Percentiles rank a stretch among this genome's conserved stretches.
phyloP scores from a whole-genome alignment of 2,113 vertebrate genomes.

The Anas platyrhynchos region DNA sequence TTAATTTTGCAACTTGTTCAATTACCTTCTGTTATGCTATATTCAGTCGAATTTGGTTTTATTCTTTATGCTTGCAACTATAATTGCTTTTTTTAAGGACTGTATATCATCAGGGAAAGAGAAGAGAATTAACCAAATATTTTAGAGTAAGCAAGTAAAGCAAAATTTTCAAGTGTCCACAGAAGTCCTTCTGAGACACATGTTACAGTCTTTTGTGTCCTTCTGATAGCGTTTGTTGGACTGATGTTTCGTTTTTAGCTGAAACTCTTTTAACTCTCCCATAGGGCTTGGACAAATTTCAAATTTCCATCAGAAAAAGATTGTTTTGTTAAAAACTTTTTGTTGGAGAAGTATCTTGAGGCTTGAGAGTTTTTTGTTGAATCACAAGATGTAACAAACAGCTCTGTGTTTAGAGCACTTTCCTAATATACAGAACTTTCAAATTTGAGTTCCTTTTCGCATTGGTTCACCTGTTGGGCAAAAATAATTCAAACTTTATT shows the following conservation, averaged over 20 bases:
- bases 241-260: background rate
- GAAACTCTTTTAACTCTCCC: background rate
- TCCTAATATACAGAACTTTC: background rate
- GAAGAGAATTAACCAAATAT: background rate
- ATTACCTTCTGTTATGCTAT: background rate
- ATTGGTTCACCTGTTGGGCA: background rate
- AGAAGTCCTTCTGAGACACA: background rate
- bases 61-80: background rate
- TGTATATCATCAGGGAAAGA: background rate
- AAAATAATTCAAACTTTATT: background rate
- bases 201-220: background rate
- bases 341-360: background rate
- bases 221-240: background rate
- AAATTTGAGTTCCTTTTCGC: background rate
- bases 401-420: accelerated
- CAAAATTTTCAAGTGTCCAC: background rate
- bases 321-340: background rate
- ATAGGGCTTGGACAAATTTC: background rate
- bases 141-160: background rate
- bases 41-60: background rate
- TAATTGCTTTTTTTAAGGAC: background rate
- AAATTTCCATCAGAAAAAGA: background rate
- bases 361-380: background rate
- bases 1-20: background rate
- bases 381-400: background rate